Base-by-base conservation (phyloP, 2,888 invertebrate genomes). In the Cancer borealis region DNA sequence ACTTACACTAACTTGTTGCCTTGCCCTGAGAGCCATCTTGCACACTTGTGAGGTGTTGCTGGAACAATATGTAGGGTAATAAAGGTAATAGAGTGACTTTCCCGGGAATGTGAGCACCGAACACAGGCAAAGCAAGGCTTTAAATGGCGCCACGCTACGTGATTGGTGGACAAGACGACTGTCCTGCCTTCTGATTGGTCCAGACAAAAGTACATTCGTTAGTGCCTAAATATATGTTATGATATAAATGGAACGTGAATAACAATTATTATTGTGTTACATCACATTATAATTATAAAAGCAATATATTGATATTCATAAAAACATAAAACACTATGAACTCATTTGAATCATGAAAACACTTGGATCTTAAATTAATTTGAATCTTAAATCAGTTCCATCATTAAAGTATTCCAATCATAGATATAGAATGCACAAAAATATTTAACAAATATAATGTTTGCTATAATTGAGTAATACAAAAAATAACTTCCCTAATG, bases 1-100 rank as follows among this genome's bases (percentile, higher is more conserved):
- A 88, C 88, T 47, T 47, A 88, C 88, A 3, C 47, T 88, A n/a
- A 47, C 2, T 10, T 17, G 92, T n/a, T 92, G 92, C 17, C 47
- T 84, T 49, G 84, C 49, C 47, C 92, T 47, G 14, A 84, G 79
- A n/a, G 92, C 47, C 92, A 92, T 84, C 84, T 14, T 84, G 84
- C 39, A 84, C 84, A 84, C 84, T 30, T 73, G 26, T 8, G 26
- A n/a, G n/a, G 5, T 8, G 73, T n/a, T n/a, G n/a, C 26, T 54
- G 54, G 54, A 54, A 8, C 54, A 54, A 8, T 54, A 14, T 12
- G 3, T 54, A 54, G 21, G 17, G 5, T 21, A 66, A 14, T 66
- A 21, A 21, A 21, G 66, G 21, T 66, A 66, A 66, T 21, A 66
- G 17, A 21, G 66, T 5, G 17, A 54, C 8, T 26, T n/a, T 2